Conservation (phyloP, 2,113 vertebrate genomes). For the rabbit (Oryctolagus cuniculus) region DNA sequence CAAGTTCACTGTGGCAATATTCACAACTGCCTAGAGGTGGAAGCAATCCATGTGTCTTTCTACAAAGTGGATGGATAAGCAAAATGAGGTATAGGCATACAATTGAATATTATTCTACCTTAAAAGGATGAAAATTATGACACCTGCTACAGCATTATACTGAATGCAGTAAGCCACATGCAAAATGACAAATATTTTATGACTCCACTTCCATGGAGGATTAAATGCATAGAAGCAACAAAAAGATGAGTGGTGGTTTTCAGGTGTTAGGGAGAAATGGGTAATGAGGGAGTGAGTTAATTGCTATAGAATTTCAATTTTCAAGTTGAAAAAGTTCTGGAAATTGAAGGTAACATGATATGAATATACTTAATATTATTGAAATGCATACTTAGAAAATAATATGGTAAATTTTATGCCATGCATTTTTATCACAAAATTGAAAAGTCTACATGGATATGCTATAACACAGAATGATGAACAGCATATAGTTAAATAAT, state of each 20-base stretch:
- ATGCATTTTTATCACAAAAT: background rate
- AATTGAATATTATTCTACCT: background rate
- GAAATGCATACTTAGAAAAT: background rate
- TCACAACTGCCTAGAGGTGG: background rate
- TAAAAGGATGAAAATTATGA: background rate
- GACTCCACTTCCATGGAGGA: background rate
- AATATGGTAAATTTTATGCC: background rate
- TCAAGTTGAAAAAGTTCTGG: background rate
- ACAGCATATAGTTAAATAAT: background rate
- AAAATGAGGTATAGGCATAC: background rate
- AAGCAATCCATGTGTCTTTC: fast-evolving
- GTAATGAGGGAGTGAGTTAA: background rate
- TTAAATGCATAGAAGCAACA: background rate
- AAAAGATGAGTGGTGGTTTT: background rate
- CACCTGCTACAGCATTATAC: background rate
- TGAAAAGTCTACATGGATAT: background rate
- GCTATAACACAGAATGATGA: background rate
- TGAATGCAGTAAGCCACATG: background rate
- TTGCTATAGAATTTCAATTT: background rate
- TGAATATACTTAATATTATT: background rate
- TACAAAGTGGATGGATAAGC: background rate
- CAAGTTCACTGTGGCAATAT: background rate
- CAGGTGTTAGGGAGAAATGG: background rate
- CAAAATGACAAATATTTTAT: background rate
- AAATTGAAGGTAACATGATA: background rate